Evolutionary conservation across 2,113 vertebrate genomes (phyloP).

Genomic region (Xiphophorus maculatus): DNA sequence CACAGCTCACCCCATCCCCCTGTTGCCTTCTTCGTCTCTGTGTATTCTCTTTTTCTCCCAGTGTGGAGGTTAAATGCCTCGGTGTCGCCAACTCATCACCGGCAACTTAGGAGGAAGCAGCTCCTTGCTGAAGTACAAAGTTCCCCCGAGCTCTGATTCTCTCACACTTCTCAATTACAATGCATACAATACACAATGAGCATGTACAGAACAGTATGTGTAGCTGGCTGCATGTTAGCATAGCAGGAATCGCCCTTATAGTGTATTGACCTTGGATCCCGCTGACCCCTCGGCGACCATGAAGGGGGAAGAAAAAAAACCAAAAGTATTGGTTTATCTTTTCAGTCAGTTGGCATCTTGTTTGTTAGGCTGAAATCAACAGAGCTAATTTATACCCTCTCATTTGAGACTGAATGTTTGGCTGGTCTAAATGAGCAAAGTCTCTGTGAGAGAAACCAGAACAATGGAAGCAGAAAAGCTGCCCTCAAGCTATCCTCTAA

Average conservation of each 20-base stretch:
- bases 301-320: constrained; percentile 36
- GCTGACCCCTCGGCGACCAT: constrained; percentile 37
- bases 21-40: background rate
- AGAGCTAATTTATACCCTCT: constrained; percentile 55
- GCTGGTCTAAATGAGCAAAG: constrained; percentile 25
- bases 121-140: constrained; percentile 25
- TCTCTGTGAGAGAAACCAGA: constrained; percentile 9
- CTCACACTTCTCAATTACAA: background rate
- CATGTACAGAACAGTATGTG: background rate
- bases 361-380: constrained; percentile 59
- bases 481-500: constrained; percentile 22
- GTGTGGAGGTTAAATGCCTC: constrained; percentile 56
- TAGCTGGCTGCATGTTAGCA: constrained; percentile 15
- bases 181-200: constrained; percentile 14
- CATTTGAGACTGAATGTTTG: constrained; percentile 17
- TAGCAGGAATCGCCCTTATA: constrained; percentile 35
- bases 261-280: constrained; percentile 60
- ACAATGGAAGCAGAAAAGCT: constrained; percentile 24
- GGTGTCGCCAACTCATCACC: constrained; percentile 55
- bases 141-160: constrained; percentile 17
- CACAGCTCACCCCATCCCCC: constrained; percentile 43
- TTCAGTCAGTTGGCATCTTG: constrained; percentile 62
- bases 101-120: constrained; percentile 54
- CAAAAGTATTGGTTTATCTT: constrained; percentile 58
- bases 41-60: constrained; percentile 9